These are phyloP conservation scores for Macropus fuliginosus DNA, from an alignment of 2,797 vertebrate species.

Conservation along the genomic window DNA sequence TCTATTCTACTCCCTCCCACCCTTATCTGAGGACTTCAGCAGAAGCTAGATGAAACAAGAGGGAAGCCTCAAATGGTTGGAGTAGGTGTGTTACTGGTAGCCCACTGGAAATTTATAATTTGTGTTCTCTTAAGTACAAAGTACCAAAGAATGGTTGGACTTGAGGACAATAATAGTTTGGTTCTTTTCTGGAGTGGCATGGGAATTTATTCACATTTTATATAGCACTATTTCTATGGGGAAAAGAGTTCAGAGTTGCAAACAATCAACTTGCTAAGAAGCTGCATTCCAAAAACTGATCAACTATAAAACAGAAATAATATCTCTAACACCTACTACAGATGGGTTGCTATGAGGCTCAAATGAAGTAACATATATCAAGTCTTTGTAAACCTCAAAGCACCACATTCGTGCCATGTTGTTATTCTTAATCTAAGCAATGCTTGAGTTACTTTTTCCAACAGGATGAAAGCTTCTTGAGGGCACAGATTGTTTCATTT, in stretches of 20 bases:
- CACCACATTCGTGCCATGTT: not conserved
- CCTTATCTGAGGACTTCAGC: not conserved
- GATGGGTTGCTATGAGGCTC: not conserved
- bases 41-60: accelerated
- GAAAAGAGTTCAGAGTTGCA: not conserved
- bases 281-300: slow-evolving; percentile 10
- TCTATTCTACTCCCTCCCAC: not conserved
- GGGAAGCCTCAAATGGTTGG: not conserved
- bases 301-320: not conserved
- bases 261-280: not conserved
- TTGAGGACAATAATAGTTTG: not conserved
- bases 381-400: not conserved
- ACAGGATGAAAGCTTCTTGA: not conserved
- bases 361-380: not conserved
- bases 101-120: not conserved
- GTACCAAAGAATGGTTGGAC: not conserved
- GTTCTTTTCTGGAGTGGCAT: not conserved
- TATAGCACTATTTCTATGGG: not conserved
- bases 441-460: not conserved
- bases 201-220: not conserved
- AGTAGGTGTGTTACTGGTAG: not conserved
- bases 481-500: not conserved
- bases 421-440: not conserved
- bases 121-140: not conserved
- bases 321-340: not conserved